phyloP scores from a whole-genome alignment of 2,888 invertebrate species.

The Melinaea menophilus region DNA sequence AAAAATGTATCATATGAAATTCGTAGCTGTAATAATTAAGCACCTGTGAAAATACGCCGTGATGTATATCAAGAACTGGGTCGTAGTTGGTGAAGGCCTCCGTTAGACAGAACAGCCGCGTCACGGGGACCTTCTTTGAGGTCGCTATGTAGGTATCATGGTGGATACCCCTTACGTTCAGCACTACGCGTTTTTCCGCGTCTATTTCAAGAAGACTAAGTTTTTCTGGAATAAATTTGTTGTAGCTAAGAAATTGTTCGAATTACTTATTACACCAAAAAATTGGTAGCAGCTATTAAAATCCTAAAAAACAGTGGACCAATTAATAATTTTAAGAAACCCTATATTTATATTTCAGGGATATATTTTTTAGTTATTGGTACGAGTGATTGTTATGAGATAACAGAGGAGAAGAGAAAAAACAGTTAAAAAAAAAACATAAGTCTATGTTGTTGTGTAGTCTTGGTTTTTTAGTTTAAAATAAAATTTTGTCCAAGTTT shows the following conservation, averaged over 20 bases:
- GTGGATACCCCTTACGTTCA: constrained; percentile 98
- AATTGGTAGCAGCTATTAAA: too few species aligned
- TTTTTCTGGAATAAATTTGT: constrained; percentile 46
- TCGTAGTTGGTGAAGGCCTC: constrained; percentile 99
- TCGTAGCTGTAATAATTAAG: constrained; percentile 94
- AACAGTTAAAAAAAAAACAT: not conserved
- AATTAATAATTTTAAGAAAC: too few species aligned
- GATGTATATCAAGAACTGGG: constrained; percentile 97
- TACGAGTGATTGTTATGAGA: too few species aligned
- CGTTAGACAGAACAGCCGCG: constrained; percentile 93
- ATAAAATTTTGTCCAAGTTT: too few species aligned
- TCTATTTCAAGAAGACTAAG: constrained; percentile 97
- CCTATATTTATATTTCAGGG: too few species aligned
- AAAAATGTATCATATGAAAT: not conserved
- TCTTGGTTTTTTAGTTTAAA: too few species aligned
- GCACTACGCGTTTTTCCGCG: constrained; percentile 98
- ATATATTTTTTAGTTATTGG: too few species aligned
- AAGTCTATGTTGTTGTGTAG: not conserved
- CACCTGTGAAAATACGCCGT: constrained; percentile 97
- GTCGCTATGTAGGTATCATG: constrained; percentile 98
- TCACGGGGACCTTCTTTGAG: constrained; percentile 98
- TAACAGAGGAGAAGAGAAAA: too few species aligned
- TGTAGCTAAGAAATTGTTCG: too few species aligned
- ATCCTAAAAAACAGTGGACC: too few species aligned
- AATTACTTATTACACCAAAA: too few species aligned